These are phyloP conservation scores for Drosophila rufa DNA, from an alignment of 1,140 invertebrate genomes.

Conservation along the genomic window DNA sequence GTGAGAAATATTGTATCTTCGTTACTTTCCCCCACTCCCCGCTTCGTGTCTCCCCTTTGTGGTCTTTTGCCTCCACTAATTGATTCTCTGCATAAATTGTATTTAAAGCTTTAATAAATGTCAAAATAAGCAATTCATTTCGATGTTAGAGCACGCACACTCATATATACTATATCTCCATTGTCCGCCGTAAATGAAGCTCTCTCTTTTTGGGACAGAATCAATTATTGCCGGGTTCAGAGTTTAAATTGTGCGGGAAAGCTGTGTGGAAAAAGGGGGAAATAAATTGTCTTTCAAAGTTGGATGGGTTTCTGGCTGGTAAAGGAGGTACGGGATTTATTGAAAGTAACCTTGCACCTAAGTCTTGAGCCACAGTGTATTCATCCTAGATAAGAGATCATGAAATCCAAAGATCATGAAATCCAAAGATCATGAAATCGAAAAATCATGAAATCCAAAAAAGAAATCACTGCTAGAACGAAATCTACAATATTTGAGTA, in stretches of 20 bases:
- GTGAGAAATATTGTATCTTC: constrained; percentile 74
- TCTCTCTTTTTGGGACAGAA: constrained; percentile 66
- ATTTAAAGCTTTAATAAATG: constrained; percentile 84
- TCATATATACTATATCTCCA: constrained; percentile 37
- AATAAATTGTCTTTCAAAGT: constrained; percentile 42
- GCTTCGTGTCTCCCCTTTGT: constrained; percentile 13
- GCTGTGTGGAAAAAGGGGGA: constrained; percentile 25
- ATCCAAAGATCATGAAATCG: too few species aligned
- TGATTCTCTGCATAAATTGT: constrained; percentile 84
- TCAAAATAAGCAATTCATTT: constrained; percentile 85
- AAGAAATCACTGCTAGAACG: too few species aligned
- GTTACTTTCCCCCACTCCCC: constrained; percentile 52
- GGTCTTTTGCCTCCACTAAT: constrained; percentile 64
- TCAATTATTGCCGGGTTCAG: constrained; percentile 82
- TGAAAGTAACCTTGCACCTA: constrained; percentile 3
- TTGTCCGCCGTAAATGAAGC: constrained; percentile 64
- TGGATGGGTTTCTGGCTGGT: constrained; percentile 17
- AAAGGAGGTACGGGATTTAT: background rate
- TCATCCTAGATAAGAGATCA: background rate
- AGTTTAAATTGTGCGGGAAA: constrained; percentile 74
- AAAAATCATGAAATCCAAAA: too few species aligned
- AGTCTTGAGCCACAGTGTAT: background rate
- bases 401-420: too few species aligned
- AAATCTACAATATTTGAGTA: too few species aligned
- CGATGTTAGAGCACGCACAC: constrained; percentile 75